Evolutionary conservation across 2,888 invertebrate genomes (phyloP).

Genomic region (Caenorhabditis plicata): DNA sequence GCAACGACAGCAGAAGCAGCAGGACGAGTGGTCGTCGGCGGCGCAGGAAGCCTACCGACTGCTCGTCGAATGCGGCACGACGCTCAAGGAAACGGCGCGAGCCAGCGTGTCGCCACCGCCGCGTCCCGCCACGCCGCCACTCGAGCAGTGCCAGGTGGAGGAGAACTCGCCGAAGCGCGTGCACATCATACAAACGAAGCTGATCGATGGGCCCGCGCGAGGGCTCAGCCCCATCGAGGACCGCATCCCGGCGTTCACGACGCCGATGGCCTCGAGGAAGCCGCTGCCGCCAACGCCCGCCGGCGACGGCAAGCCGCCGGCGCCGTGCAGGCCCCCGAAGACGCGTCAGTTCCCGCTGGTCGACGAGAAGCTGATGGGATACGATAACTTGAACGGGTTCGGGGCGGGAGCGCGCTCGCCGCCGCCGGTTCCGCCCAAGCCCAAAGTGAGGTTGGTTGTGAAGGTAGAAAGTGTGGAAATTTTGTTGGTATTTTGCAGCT

Average conservation of each 20-base stretch:
- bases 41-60: constrained; percentile 87
- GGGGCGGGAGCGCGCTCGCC: constrained; percentile 36
- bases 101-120: constrained; percentile 35
- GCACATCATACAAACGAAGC: constrained; percentile 43
- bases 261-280: constrained; percentile 25
- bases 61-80: constrained; percentile 75
- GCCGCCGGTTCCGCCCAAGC: constrained; percentile 61
- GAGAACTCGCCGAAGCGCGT: constrained; percentile 38
- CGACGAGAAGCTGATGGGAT: constrained; percentile 35
- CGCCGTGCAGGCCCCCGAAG: constrained; percentile 43
- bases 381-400: constrained; percentile 47
- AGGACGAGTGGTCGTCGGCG: constrained; percentile 46
- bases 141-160: constrained; percentile 19
- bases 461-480: not conserved
- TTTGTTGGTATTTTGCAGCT: constrained; percentile 20
- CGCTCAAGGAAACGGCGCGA: constrained; percentile 42
- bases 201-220: constrained; percentile 36
- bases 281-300: constrained; percentile 26
- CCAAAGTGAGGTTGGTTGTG: constrained; percentile 54
- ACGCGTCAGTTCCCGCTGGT: constrained; percentile 36
- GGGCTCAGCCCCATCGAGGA: constrained; percentile 30
- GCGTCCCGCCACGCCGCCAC: constrained; percentile 32
- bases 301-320: constrained; percentile 21
- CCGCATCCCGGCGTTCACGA: constrained; percentile 27
- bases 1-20: not conserved